phyloP scores from a whole-genome alignment of 2,113 vertebrate genomes.

The Azemiops feae region DNA sequence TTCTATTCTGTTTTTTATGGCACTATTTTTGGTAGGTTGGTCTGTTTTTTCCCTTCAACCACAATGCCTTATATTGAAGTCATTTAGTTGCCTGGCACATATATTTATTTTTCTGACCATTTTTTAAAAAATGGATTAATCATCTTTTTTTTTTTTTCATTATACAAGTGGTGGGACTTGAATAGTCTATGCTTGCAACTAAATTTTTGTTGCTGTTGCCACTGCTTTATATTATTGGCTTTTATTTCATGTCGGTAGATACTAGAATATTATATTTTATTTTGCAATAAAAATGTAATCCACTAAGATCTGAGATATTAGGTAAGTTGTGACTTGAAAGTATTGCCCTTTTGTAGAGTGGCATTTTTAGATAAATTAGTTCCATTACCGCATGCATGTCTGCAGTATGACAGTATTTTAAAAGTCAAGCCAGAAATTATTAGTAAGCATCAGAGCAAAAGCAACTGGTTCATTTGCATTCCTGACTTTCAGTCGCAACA shows the following conservation, averaged over 20 bases:
- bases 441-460: background rate
- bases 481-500: constrained; percentile 14
- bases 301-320: background rate
- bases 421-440: background rate
- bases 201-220: background rate
- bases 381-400: background rate
- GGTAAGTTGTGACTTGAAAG: background rate
- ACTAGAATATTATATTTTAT: background rate
- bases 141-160: background rate
- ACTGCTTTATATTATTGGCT: background rate
- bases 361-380: background rate
- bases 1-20: no score
- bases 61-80: background rate
- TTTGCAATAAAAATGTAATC: background rate
- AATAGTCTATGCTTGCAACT: no score
- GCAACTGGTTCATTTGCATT: background rate
- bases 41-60: no score
- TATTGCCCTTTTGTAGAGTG: background rate
- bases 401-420: background rate
- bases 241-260: background rate
- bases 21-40: no score
- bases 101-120: background rate
- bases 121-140: background rate
- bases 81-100: background rate
- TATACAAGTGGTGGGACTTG: background rate